These are phyloP conservation scores for Leucoraja erinaceus DNA, from an alignment of 2,113 vertebrate species.

Conservation along the genomic window DNA sequence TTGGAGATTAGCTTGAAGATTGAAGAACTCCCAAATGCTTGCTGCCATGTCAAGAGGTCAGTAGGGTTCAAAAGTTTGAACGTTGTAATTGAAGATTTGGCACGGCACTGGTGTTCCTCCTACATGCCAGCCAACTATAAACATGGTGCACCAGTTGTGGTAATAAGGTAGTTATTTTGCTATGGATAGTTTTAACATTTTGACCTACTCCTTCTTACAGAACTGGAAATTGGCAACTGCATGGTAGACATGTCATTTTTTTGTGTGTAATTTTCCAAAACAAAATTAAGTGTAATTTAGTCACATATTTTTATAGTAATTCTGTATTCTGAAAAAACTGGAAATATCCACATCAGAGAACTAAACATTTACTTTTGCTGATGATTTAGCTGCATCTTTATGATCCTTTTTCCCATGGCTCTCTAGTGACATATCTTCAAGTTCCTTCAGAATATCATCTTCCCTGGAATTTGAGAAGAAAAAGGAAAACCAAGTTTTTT, in stretches of 20 bases:
- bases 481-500: not conserved
- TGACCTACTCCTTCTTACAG: no score
- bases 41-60: no score
- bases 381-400: constrained; percentile 52
- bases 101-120: not conserved
- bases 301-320: not conserved
- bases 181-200: no score
- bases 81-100: not conserved
- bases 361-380: constrained; percentile 54
- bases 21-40: no score
- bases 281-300: not conserved
- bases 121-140: no score
- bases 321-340: not conserved
- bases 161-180: no score
- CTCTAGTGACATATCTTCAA: constrained; percentile 86
- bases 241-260: no score
- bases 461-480: constrained; percentile 67
- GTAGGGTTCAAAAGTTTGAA: no score
- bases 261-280: no score
- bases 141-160: no score
- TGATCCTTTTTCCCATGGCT: constrained; percentile 68
- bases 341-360: not conserved
- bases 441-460: constrained; percentile 91
- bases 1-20: no score
- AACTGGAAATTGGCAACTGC: no score